These are phyloP conservation scores for Drosophila kohkoa DNA, from an alignment of 1,140 invertebrate species.

Conservation along the genomic window DNA sequence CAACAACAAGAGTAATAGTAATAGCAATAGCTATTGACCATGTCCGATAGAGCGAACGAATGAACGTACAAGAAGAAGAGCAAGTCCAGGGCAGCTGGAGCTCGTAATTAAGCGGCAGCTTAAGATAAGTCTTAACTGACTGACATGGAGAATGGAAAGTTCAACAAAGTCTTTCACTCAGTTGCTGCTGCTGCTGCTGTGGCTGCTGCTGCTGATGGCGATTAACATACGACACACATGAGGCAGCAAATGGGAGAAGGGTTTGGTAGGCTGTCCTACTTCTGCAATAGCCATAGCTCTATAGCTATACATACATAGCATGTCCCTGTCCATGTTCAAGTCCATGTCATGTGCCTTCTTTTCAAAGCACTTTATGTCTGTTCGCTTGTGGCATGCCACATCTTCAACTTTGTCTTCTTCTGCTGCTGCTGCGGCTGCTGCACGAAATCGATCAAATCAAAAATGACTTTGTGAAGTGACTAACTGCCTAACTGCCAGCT, in stretches of 20 bases:
- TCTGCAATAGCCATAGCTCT: constrained; percentile 29
- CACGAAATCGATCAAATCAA: constrained; percentile 83
- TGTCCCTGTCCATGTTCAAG: constrained; percentile 77
- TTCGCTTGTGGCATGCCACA: constrained; percentile 23
- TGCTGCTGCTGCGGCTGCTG: constrained; percentile 47
- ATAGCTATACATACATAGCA: constrained; percentile 23
- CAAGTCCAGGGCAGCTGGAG: constrained; percentile 36
- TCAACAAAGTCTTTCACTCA: constrained; percentile 74
- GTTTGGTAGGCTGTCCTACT: constrained; percentile 70
- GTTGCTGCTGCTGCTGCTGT: constrained; percentile 25
- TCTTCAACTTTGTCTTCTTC: constrained; percentile 16
- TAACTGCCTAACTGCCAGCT: constrained; percentile 80
- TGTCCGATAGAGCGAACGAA: constrained; percentile 7
- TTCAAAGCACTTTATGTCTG: constrained; percentile 70
- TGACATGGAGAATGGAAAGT: constrained; percentile 72
- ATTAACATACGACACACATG: constrained; percentile 75
- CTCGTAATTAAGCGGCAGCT: constrained; percentile 60
- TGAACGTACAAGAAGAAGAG: constrained; percentile 11
- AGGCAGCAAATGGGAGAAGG: constrained; percentile 61
- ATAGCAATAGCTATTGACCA: constrained; percentile 15
- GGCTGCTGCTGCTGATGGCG: constrained; percentile 50
- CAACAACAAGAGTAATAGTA: constrained; percentile 26
- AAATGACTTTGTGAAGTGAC: constrained; percentile 83
- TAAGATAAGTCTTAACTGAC: constrained; percentile 58
- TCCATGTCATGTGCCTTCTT: constrained; percentile 75